phyloP scores from a whole-genome alignment of 2,888 invertebrate genomes.

The Drosophila austrosaltans region DNA sequence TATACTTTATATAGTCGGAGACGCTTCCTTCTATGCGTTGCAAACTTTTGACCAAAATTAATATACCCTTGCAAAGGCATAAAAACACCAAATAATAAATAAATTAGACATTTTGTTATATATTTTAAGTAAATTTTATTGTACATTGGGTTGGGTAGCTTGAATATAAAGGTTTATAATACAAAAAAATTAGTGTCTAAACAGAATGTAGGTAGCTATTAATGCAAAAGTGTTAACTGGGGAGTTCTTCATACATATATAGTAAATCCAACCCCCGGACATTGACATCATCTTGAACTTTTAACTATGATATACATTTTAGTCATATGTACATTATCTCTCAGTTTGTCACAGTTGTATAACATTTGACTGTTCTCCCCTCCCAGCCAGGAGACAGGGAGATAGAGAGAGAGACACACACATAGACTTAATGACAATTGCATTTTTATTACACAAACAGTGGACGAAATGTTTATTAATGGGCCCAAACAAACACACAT shows the following conservation, averaged over 20 bases:
- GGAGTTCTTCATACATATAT: background rate
- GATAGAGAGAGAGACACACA: background rate
- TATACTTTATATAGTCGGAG: too few species aligned
- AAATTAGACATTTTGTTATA: too few species aligned
- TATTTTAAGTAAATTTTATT: too few species aligned
- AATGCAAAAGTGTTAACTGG: background rate
- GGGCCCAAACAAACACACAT: slow-evolving; percentile 52
- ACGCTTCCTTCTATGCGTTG: too few species aligned
- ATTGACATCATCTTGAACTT: slow-evolving; percentile 15
- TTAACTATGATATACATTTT: slow-evolving; percentile 28
- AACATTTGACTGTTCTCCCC: slow-evolving; percentile 39
- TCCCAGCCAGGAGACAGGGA: background rate
- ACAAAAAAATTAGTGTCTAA: background rate
- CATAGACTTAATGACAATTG: slow-evolving; percentile 78
- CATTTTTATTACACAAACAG: slow-evolving; percentile 79
- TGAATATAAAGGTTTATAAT: background rate
- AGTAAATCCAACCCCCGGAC: background rate
- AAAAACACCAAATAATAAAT: too few species aligned
- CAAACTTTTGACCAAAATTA: too few species aligned
- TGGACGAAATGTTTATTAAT: slow-evolving; percentile 76
- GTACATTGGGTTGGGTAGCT: too few species aligned
- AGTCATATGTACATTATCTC: slow-evolving; percentile 13
- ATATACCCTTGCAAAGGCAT: too few species aligned
- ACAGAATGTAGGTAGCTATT: background rate
- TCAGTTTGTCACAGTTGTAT: slow-evolving; percentile 58